Evolutionary conservation across 2,113 vertebrate genomes (phyloP).

Genomic region (Okapia johnstoni): DNA sequence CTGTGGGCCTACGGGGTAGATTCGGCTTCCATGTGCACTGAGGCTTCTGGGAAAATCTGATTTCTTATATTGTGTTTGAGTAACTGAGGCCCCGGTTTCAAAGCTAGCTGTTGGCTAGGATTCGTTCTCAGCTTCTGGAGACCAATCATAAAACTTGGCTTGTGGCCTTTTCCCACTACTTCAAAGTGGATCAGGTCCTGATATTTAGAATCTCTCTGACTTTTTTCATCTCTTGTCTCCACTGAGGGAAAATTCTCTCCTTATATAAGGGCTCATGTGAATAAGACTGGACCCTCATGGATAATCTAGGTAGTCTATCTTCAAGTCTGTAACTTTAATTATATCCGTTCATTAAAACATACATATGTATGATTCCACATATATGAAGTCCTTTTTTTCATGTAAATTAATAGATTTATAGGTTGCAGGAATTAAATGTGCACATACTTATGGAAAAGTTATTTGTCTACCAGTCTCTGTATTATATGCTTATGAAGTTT

Average conservation of each 20-base stretch:
- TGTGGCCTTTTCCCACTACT: not conserved
- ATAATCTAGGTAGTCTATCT: not conserved
- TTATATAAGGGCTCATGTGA: not conserved
- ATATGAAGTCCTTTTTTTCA: not conserved
- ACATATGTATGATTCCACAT: not conserved
- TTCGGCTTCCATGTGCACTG: not conserved
- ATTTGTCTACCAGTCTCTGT: not conserved
- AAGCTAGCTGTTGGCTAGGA: not conserved
- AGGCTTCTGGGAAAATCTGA: not conserved
- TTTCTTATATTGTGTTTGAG: not conserved
- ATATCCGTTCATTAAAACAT: not conserved
- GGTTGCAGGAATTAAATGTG: not conserved
- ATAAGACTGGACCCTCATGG: not conserved
- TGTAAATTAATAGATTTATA: not conserved
- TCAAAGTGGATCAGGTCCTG: not conserved
- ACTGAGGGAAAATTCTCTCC: not conserved
- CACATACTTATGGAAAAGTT: not conserved
- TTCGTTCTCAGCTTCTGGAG: not conserved
- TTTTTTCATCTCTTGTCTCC: not conserved
- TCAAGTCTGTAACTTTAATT: not conserved
- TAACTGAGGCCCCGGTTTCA: not conserved
- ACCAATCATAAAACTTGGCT: not conserved
- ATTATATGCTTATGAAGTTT: not conserved
- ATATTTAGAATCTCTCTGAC: not conserved
- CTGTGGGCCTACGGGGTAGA: not conserved